phyloP scores from a whole-genome alignment of 2,888 invertebrate species.

The Chelonus formosanus region DNA sequence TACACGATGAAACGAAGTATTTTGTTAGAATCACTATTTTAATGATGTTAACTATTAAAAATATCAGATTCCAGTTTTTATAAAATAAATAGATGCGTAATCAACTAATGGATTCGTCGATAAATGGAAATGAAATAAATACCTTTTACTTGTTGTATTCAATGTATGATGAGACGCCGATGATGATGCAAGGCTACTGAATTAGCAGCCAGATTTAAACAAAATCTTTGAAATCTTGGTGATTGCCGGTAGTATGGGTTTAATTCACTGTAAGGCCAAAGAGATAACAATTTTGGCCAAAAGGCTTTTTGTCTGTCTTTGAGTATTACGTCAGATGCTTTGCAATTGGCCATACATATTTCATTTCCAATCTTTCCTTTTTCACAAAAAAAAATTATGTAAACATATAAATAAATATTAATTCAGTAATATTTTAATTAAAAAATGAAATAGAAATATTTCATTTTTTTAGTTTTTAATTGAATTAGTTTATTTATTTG shows the following conservation, averaged over 20 bases:
- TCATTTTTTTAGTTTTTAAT: conserved; percentile 1
- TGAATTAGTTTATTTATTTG: conserved; percentile 1
- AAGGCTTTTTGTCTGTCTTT: conserved; percentile 41
- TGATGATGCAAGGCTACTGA: conserved; percentile 63
- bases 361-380: conserved; percentile 10
- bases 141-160: background rate
- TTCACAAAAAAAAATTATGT: background rate
- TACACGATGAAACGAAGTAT: no score
- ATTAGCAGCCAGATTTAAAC: conserved; percentile 54
- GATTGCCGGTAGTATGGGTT: conserved; percentile 54
- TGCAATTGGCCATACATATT: conserved; percentile 37
- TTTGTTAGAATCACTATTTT: no score
- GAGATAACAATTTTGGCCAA: conserved; percentile 56
- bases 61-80: no score
- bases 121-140: conserved; percentile 38
- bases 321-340: conserved; percentile 43
- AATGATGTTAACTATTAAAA: no score
- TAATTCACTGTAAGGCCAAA: conserved; percentile 64
- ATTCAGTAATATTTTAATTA: conserved; percentile 2
- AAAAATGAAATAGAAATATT: conserved; percentile 1
- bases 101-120: conserved; percentile 42
- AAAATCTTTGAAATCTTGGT: conserved; percentile 65
- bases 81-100: no score
- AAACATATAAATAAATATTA: background rate
- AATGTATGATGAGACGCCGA: conserved; percentile 48